Evolutionary conservation across 2,113 vertebrate genomes (phyloP).

Genomic region (Percina caprodes): DNA sequence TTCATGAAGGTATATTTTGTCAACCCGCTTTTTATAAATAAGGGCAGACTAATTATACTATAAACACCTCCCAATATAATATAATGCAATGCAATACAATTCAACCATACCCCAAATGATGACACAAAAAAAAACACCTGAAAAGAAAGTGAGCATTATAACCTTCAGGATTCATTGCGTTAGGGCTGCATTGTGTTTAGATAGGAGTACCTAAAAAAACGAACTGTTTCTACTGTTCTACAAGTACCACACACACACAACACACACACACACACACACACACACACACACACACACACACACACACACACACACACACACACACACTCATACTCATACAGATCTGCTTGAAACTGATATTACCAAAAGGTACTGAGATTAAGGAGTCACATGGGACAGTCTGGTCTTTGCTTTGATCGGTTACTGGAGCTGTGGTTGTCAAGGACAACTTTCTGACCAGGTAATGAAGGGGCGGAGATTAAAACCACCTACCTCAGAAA

Average conservation of each 20-base stretch:
- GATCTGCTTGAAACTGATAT: not conserved
- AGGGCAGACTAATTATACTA: not conserved
- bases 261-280: too few species aligned
- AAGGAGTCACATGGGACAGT: not conserved
- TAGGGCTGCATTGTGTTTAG: not conserved
- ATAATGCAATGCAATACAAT: not conserved
- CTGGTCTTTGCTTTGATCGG: conserved; percentile 23
- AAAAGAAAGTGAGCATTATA: not conserved
- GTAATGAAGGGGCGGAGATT: conserved; percentile 26
- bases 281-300: too few species aligned
- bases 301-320: not conserved
- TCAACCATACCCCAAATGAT: not conserved
- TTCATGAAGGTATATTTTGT: conserved; percentile 16
- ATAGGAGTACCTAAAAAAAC: not conserved
- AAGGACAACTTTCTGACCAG: conserved; percentile 47
- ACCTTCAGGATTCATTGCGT: not conserved
- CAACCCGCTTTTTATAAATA: not conserved
- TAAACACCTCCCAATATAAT: not conserved
- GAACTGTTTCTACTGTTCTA: not conserved
- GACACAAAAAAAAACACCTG: not conserved
- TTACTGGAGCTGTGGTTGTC: conserved; percentile 1
- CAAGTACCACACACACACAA: not conserved
- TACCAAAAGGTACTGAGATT: conserved; percentile 20
- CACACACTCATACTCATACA: not conserved
- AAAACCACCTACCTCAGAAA: conserved; percentile 11